Base-by-base conservation (phyloP, 2,797 vertebrate species). In the Poeciliopsis infans region DNA sequence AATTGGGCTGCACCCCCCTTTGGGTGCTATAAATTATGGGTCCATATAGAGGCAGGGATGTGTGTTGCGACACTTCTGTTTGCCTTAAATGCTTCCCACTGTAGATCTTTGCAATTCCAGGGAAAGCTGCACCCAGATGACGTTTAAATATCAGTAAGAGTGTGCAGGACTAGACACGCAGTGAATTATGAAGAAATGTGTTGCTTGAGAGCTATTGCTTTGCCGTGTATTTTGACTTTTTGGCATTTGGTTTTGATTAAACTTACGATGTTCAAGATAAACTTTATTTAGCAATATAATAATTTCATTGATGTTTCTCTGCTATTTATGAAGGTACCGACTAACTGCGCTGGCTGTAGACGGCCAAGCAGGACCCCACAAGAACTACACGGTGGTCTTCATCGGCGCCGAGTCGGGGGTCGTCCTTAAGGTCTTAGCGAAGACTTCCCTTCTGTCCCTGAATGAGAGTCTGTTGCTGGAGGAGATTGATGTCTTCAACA, bases 401-500 rank as follows among this genome's bases (percentile, higher is more conserved):
- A 96, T 99, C 74, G 98, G 98, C 82, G 97, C 98, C 0, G 98
- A 99, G 94, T 97, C 97, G 12, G 98, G 98, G 6, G 91, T 99
- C 69, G 94, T 99, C 53, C 97, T 99, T 87, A 99, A 99, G 95
- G 97, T 99, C 89, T 93, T 99, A 94, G 97, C 97, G 73, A 99
- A 99, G 96, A 98, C 97, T 33, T 94, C 93, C 20, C 89, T 95
- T 12, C 92, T 94, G 80, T 97, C 97, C 79, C 91, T 99, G 91
- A 98, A 98, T 82, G 97, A 98, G 94, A 99, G 97, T 1, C 77
- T 99, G 76, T 96, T 99, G 79, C 96, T 99, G 94, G 98, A 99
- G 95, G 98, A 99, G 95, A 99, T 99, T 78, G 97, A 99, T 79
- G 96, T 97, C 72, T 99, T 97, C 95, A 99, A 99, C 95, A 97